phyloP scores from a whole-genome alignment of 2,888 invertebrate genomes.

The Cloeon dipterum region DNA sequence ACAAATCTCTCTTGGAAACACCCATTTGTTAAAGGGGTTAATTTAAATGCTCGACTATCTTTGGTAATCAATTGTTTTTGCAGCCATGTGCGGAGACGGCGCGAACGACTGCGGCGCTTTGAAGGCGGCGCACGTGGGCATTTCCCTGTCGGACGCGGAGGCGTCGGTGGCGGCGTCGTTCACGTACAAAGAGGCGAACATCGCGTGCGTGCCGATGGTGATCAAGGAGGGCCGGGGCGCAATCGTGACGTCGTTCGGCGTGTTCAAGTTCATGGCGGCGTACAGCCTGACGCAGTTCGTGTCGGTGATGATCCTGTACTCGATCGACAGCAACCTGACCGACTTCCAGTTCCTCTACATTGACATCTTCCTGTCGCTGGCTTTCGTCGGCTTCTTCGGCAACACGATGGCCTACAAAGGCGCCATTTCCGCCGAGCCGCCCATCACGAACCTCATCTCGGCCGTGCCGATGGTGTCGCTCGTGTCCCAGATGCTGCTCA shows the following conservation, averaged over 20 bases:
- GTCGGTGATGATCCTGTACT: conserved; percentile 66
- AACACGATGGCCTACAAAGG: conserved; percentile 27
- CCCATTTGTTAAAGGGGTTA: too few species aligned
- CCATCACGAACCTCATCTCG: conserved; percentile 26
- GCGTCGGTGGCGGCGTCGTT: conserved; percentile 27
- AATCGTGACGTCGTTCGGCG: conserved; percentile 84
- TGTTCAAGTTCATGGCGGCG: conserved; percentile 96
- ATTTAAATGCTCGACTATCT: too few species aligned
- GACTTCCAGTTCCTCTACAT: conserved; percentile 41
- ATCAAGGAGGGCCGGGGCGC: conserved; percentile 78
- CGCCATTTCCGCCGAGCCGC: conserved; percentile 23
- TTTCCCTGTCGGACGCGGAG: conserved; percentile 24
- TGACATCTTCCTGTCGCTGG: conserved; percentile 34
- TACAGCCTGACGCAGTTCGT: conserved; percentile 89
- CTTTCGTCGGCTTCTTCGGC: conserved; percentile 38
- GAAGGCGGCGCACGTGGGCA: conserved; percentile 25
- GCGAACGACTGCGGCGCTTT: conserved; percentile 29
- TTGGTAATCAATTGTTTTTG: conserved; percentile 7
- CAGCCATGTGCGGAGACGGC: conserved; percentile 44
- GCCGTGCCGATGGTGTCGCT: conserved; percentile 26
- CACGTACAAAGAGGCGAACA: conserved; percentile 24
- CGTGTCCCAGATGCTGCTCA: conserved; percentile 23
- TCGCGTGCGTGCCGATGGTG: conserved; percentile 22
- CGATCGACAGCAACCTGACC: conserved; percentile 33
- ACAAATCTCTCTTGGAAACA: too few species aligned